These are phyloP conservation scores for Vireo griseus DNA, from an alignment of 2,797 vertebrate genomes.

Conservation along the genomic window DNA sequence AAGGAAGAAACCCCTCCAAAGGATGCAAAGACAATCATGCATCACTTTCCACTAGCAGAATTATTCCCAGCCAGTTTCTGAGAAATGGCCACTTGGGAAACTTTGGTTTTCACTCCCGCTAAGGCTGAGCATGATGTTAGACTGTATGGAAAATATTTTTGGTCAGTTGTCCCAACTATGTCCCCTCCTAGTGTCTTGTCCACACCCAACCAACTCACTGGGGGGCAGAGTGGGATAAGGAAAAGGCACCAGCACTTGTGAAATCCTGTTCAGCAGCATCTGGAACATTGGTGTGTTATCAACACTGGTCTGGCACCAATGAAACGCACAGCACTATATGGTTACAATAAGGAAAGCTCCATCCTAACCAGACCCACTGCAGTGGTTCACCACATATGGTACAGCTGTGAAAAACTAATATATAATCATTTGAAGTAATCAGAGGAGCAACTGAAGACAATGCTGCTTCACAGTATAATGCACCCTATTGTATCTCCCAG, in stretches of 20 bases:
- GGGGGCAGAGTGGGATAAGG: background rate
- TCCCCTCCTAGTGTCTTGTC: background rate
- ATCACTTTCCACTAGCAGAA: background rate
- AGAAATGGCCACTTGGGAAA: background rate
- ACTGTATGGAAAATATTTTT: background rate
- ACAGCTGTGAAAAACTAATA: background rate
- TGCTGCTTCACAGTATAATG: background rate
- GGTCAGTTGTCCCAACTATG: rapidly evolving
- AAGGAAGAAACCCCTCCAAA: rapidly evolving
- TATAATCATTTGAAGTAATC: background rate
- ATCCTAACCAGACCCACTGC: background rate
- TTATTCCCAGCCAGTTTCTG: background rate
- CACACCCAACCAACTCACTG: background rate
- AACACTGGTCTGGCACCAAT: background rate
- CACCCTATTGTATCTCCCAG: background rate
- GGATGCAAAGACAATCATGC: background rate
- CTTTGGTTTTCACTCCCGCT: rapidly evolving
- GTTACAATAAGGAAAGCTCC: background rate
- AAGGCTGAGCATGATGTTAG: background rate
- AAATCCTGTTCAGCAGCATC: background rate
- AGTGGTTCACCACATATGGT: background rate
- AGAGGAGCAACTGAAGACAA: background rate
- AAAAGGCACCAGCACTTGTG: background rate
- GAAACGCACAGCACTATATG: background rate
- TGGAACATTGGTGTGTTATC: background rate